Base-by-base conservation (phyloP, 2,888 invertebrate species). In the Eueremaeus valkanovi region DNA sequence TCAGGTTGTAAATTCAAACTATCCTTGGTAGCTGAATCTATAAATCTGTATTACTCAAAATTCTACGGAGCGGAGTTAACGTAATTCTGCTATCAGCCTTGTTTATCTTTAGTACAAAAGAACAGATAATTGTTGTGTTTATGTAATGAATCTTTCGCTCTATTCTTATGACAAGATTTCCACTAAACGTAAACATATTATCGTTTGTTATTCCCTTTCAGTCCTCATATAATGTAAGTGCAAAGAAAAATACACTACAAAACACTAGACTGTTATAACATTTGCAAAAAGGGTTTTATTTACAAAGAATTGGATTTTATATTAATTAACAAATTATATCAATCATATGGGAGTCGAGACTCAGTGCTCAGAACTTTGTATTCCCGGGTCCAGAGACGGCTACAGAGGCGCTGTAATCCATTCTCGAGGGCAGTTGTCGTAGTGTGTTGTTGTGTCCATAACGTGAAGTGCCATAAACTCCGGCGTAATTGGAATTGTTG, bases 391-490 rank as follows among this genome's bases (percentile, higher is more conserved):
- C 66, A 36, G 66, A 66, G 18, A 66, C 66, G 3, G 66, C 33
- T 36, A 66, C n/a, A 3, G 66, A 18, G 13, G 18, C 36, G 66
- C 36, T 36, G 36, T 66, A 66, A n/a, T 66, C 66, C 66, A 66
- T 66, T n/a, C 66, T 16, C 1, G 66, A 33, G 13, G 66, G 66
- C 21, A 66, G n/a, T 66, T 66, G 66, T 36, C 66, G 2, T 1
- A 66, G 18, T 3, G 66, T 55, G 18, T 45, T 58, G 58, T 58
- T 58, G 66, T 66, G 66, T 66, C 66, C 66, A 11, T 66, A 66
- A 31, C 66, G 66, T 21, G 33, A n/a, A 24, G 73, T 73, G 27
- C 58, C 58, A n/a, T 73, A 73, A 63, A 73, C 61, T 6, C 73
- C 73, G 42, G 61, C 58, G 27, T 73, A 73, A 33, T 58, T 55